Percentiles rank a stretch among this genome's conserved stretches.
These are phyloP conservation scores for Alethe castanea DNA, from an alignment of 2,113 vertebrate genomes.

Conservation along the genomic window DNA sequence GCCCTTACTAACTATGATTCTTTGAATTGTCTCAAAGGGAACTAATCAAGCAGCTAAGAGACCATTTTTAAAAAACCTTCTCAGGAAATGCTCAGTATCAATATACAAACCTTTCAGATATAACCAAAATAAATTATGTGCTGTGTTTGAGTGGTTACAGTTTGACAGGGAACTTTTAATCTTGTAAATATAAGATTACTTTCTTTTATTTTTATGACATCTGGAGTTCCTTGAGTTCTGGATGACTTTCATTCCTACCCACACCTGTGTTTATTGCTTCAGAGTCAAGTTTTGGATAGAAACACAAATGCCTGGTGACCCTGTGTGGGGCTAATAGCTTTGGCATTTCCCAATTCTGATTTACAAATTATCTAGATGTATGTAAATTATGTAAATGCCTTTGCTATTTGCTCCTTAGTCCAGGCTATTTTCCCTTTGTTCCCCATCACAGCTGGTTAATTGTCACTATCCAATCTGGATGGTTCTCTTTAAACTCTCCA, in stretches of 20 bases:
- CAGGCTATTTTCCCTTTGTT: slow-evolving; percentile 5
- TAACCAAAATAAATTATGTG: neutral
- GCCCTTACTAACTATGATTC: neutral
- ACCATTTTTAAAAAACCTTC: neutral
- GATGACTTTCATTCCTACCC: neutral
- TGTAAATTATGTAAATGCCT: slow-evolving; percentile 13
- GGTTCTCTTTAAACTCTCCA: neutral
- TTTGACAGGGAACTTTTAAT: neutral
- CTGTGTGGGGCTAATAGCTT: neutral
- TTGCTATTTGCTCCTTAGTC: neutral
- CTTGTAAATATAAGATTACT: neutral
- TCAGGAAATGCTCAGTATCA: neutral
- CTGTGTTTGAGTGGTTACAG: neutral
- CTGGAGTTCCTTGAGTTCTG: neutral
- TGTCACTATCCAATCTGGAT: slow-evolving; percentile 22
- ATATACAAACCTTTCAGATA: neutral
- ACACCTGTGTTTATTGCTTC: neutral
- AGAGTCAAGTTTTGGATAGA: neutral
- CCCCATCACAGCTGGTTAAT: slow-evolving; percentile 39
- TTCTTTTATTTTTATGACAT: neutral
- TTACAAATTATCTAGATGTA: neutral
- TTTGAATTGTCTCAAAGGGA: neutral
- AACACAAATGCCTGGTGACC: neutral
- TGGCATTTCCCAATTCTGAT: neutral
- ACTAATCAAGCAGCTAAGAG: neutral